Base-by-base conservation (phyloP, 92 coral and sea anemone genomes). In the Parazoanthus swiftii region DNA sequence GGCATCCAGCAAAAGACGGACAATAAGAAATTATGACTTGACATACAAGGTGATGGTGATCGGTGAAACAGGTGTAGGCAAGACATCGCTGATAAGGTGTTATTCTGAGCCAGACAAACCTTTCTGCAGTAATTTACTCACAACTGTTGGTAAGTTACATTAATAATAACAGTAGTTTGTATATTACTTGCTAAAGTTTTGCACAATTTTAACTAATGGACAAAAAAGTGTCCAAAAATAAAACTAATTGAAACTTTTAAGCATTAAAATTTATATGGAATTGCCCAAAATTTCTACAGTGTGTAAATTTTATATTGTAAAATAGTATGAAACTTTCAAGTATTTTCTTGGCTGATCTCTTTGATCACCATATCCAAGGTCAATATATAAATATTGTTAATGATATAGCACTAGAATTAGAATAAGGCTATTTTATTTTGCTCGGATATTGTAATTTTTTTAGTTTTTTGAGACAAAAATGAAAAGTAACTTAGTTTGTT, bases 61-160 rank as follows among this genome's bases (percentile, higher is more conserved):
- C 86, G 98, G 98, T 18, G 98, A 96, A 80, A 81, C 98, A 46
- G 94, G 89, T 18, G 98, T 96, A 83, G 98, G 98, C 37, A 96
- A 96, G 85, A 76, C 98, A 0, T 93, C 98, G 5, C 79, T 96
- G 25, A 96, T 96, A 37, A 91, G 91, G 67, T 88, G 94, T 71
- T 93, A 91, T 81, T 93, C 98, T 8, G 84, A 92, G 25, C 98
- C 98, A 33, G 89, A 89, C 23, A 88, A 96, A 71, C 82, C 95
- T 16, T 92, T 96, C 89, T 74, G 85, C 20, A 81, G 74, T 23
- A 88, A 86, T 74, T 89, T 92, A 86, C 80, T 93, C 1, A 87
- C 93, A 36, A 96, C 98, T n/a, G 88, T 90, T 81, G 98, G 98
- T 96, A 86, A 88, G 95, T 42, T 14, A 51, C 1, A 71, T 74